A percentile compares a stretch with the other conserved stretches of the same genome.
phyloP scores from a whole-genome alignment of 2,797 vertebrate genomes.

The Lutjanus argentimaculatus region DNA sequence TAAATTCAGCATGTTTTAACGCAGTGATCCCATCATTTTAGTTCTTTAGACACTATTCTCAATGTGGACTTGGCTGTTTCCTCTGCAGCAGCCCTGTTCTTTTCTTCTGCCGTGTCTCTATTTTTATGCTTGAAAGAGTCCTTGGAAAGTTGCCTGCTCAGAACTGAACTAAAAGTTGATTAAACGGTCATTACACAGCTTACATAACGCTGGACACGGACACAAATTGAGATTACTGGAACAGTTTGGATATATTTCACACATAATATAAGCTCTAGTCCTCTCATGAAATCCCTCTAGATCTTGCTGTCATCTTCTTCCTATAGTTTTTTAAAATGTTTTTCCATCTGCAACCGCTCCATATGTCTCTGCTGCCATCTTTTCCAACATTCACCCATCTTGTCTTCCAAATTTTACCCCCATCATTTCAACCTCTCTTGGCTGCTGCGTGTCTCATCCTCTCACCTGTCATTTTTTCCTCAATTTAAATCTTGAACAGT shows the following conservation, averaged over 20 bases:
- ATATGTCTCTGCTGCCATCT: not conserved
- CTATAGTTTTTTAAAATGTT: not conserved
- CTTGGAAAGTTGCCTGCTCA: constrained; percentile 3
- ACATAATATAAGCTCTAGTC: not conserved
- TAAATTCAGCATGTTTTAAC: not conserved
- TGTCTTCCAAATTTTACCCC: not conserved
- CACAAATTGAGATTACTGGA: not conserved
- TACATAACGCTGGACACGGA: not conserved
- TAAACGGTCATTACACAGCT: not conserved
- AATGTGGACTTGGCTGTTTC: not conserved
- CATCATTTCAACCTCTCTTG: not conserved
- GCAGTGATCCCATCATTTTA: not conserved
- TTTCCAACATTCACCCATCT: not conserved
- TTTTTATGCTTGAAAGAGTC: constrained; percentile 1
- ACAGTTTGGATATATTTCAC: constrained; percentile 1
- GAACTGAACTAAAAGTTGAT: constrained; percentile 4
- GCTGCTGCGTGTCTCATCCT: not conserved
- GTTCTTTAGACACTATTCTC: not conserved
- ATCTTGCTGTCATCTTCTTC: not conserved
- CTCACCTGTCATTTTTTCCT: not conserved
- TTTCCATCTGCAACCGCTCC: not conserved
- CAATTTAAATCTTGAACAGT: not conserved
- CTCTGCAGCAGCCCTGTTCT: not conserved
- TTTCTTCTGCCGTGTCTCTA: not conserved
- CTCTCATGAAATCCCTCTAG: not conserved